Conservation (phyloP, 2,113 vertebrate genomes). For the Daubentonia madagascariensis region DNA sequence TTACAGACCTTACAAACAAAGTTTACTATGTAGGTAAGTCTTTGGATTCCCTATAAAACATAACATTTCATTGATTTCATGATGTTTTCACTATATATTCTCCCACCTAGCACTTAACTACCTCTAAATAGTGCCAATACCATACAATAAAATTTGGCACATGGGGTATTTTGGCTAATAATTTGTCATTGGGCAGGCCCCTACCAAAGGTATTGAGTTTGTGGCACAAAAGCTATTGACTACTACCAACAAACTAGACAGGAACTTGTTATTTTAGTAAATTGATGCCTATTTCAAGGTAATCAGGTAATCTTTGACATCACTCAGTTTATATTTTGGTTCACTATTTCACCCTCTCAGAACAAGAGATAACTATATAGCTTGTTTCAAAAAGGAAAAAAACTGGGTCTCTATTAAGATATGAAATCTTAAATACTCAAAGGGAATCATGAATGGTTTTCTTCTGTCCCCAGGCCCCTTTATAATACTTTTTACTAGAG, state of each 20-base stretch:
- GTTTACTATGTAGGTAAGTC: neutral
- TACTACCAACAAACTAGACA: neutral
- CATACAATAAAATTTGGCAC: neutral
- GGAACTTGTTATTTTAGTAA: neutral
- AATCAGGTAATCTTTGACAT: neutral
- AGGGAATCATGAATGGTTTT: neutral
- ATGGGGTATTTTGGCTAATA: neutral
- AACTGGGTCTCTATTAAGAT: neutral
- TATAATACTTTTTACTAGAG: neutral
- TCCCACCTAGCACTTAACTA: neutral
- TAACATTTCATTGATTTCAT: constrained; percentile 1
- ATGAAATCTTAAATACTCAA: neutral
- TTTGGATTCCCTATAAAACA: neutral
- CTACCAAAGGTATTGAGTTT: neutral
- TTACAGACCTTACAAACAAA: neutral
- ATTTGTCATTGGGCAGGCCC: neutral
- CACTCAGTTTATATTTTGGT: neutral
- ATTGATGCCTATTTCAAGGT: neutral
- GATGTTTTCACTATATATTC: neutral
- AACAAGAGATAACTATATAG: neutral
- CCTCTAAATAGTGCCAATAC: neutral
- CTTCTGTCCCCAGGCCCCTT: neutral
- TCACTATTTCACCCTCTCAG: neutral
- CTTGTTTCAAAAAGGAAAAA: neutral
- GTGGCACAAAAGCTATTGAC: neutral